Percentiles rank a stretch among this genome's conserved stretches.
phyloP scores from a whole-genome alignment of 2,888 invertebrate species.

The Drosophila subquinaria region DNA sequence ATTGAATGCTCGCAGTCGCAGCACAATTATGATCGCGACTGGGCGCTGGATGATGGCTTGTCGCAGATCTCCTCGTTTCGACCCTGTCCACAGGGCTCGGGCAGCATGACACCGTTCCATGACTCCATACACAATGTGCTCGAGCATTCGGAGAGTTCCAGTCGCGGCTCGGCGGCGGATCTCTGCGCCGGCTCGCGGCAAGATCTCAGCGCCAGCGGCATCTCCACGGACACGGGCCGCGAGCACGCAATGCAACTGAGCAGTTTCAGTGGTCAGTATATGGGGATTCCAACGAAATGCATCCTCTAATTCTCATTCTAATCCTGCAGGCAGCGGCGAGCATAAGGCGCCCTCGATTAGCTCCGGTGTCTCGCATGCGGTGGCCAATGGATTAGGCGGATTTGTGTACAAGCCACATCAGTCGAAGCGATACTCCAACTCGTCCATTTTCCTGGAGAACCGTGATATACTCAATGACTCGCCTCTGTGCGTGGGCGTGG shows the following conservation, averaged over 20 bases:
- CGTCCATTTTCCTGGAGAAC: conserved; percentile 86
- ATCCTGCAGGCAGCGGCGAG: conserved; percentile 80
- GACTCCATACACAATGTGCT: conserved; percentile 85
- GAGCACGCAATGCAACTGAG: conserved; percentile 82
- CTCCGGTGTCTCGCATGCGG: conserved; percentile 83
- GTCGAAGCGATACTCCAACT: conserved; percentile 84
- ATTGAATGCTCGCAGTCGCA: conserved; percentile 87
- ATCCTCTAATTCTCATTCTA: not conserved
- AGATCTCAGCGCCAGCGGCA: conserved; percentile 84
- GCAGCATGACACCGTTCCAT: conserved; percentile 86
- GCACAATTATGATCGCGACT: conserved; percentile 85
- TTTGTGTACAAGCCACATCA: conserved; percentile 82
- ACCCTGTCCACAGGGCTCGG: conserved; percentile 85
- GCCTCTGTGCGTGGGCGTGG: conserved; percentile 65
- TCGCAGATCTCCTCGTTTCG: conserved; percentile 86
- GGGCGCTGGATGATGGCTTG: conserved; percentile 85
- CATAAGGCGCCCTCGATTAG: conserved; percentile 83
- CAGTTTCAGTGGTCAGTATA: conserved; percentile 80
- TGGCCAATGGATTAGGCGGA: conserved; percentile 82
- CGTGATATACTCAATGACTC: conserved; percentile 85
- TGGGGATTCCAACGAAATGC: not conserved
- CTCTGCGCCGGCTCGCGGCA: conserved; percentile 83
- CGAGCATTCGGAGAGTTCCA: conserved; percentile 84
- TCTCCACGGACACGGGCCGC: conserved; percentile 81
- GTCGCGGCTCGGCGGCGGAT: conserved; percentile 84